Base-by-base conservation (phyloP, 2,888 invertebrate genomes). In the Matsumyia berberina region DNA sequence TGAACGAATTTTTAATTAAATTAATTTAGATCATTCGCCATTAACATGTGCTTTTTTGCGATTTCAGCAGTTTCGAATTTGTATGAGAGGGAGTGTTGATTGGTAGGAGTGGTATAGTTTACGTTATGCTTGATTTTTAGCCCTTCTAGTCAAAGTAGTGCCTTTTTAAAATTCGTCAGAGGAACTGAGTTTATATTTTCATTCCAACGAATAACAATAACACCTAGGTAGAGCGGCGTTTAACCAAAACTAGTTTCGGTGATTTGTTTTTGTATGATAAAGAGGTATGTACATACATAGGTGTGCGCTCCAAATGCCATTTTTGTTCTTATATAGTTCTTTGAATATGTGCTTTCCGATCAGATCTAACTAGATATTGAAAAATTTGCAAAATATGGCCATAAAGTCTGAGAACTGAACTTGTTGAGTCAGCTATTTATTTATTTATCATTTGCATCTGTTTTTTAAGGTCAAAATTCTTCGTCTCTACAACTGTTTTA, bases 51-150 rank as follows among this genome's bases (percentile, higher is more conserved):
- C n/a, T 39, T 76, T 58, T 49, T 19, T 12, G 29, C 5, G 9
- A 24, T 77, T 67, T 53, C 24, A 58, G 39, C 33, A 58, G 31
- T 53, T 57, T 74, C 37, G 39, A 31, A 69, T 60, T 42, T 29
- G 69, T 69, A 7, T 11, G 33, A 58, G 51, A 69, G 15, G 77
- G 77, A 77, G 77, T 77, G 67, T 60, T 69, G 67, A 77, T 53
- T 51, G n/a, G 15, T 35, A 51, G 77, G 77, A 53, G 77, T 77
- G 77, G 42, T 60, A 9, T 35, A 17, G 31, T 46, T 12, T 37
- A 11, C n/a, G 73, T 42, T 73, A 42, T 19, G 31, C 8, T 44
- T 17, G 17, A 15, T 15, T 29, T n/a, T 62, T 35, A 42, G 35
- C 53, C 51, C 51, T 24, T 12, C 11, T 35, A 6, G 24, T 15